phyloP scores from a whole-genome alignment of 1,140 invertebrate species.

The Caenorhabditis latens region DNA sequence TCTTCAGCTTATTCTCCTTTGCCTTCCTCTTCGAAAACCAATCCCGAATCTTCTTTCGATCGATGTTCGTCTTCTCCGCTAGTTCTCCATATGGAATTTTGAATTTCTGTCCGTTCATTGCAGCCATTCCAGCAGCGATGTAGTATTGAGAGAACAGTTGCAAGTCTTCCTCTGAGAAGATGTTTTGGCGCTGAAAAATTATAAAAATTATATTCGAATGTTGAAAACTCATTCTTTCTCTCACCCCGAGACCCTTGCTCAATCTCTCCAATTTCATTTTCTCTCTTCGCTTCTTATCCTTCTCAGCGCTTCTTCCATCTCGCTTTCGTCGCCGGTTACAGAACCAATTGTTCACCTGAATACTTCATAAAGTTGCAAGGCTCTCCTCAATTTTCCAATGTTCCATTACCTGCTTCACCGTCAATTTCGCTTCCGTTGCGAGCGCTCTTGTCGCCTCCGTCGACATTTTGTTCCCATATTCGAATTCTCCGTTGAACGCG shows the following conservation, averaged over 20 bases:
- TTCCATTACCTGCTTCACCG: background rate
- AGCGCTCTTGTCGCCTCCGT: background rate
- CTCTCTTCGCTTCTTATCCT: background rate
- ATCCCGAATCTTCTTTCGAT: slow-evolving; percentile 35
- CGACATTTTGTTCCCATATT: background rate
- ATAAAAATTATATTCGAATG: no score
- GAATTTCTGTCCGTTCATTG: background rate
- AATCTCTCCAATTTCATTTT: background rate
- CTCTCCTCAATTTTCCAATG: background rate
- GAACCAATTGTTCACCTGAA: slow-evolving; percentile 19
- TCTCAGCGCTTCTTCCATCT: background rate
- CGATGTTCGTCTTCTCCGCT: background rate
- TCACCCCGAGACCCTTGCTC: background rate
- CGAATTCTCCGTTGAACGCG: background rate
- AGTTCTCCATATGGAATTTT: background rate
- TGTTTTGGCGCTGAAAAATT: background rate
- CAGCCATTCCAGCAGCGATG: background rate
- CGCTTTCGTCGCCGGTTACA: slow-evolving; percentile 16
- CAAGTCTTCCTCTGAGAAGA: background rate
- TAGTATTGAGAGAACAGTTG: background rate
- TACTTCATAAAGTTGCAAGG: background rate
- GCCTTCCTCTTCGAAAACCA: slow-evolving; percentile 17
- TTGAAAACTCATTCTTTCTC: background rate
- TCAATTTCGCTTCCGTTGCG: background rate
- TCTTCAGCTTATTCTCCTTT: background rate